These are phyloP conservation scores for Macaria notata DNA, from an alignment of 2,888 invertebrate species.

Conservation along the genomic window DNA sequence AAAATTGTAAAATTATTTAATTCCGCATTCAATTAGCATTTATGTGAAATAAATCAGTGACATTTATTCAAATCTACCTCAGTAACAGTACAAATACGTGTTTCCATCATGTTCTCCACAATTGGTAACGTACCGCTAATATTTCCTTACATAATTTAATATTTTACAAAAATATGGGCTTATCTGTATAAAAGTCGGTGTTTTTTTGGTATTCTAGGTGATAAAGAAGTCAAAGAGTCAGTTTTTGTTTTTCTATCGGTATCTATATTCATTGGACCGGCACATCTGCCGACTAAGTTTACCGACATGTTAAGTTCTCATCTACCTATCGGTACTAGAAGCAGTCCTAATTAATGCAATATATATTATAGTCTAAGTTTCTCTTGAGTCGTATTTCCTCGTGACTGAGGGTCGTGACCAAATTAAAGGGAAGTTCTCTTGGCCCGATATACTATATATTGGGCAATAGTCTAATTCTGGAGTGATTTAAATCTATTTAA, in stretches of 20 bases:
- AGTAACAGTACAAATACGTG: background rate
- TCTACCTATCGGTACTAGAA: too few species aligned
- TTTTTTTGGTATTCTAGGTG: slow-evolving; percentile 7
- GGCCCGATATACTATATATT: too few species aligned
- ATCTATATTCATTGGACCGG: background rate
- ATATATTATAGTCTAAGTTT: too few species aligned
- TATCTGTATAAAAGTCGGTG: slow-evolving; percentile 1
- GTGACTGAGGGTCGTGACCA: too few species aligned
- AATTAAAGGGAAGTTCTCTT: too few species aligned
- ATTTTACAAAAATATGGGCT: slow-evolving; percentile 9
- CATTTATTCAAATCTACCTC: slow-evolving; percentile 2
- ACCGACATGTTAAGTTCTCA: too few species aligned
- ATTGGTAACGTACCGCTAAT: slow-evolving; percentile 38
- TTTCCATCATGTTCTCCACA: slow-evolving; percentile 38
- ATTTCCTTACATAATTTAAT: slow-evolving; percentile 22
- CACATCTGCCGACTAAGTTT: too few species aligned
- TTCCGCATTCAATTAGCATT: slow-evolving; percentile 5
- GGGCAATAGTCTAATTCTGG: too few species aligned
- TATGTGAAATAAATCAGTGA: slow-evolving; percentile 7
- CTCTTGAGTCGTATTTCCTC: too few species aligned
- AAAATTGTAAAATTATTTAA: background rate
- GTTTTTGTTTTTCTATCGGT: slow-evolving; percentile 9
- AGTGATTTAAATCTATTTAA: too few species aligned
- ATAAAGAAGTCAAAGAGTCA: slow-evolving; percentile 3
- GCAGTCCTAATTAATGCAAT: too few species aligned